Conservation (phyloP, 2,113 vertebrate genomes). For the Erinaceus europaeus region DNA sequence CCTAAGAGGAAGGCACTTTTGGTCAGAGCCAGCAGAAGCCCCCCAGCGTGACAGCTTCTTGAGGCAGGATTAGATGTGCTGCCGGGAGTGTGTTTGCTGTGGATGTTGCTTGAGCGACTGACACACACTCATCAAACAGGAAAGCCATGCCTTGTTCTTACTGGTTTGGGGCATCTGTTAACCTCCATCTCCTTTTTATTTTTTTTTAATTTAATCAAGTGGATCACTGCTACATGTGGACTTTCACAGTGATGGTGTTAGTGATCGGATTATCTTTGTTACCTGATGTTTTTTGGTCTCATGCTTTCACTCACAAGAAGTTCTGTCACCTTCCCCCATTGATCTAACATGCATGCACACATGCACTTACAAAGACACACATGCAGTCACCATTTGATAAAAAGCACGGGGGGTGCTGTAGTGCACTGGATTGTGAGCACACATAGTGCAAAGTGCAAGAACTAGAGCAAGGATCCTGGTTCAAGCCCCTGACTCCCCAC, state of each 20-base stretch:
- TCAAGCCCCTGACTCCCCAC: too few relatives aligned
- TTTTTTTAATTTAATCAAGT: background rate
- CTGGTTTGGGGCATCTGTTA: too few relatives aligned
- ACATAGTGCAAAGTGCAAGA: too few relatives aligned
- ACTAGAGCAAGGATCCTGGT: too few relatives aligned
- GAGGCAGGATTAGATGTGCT: background rate
- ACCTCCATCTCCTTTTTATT: too few relatives aligned
- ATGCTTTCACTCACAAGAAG: background rate
- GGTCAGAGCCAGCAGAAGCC: background rate
- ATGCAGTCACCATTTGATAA: too few relatives aligned
- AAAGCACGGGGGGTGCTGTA: too few relatives aligned
- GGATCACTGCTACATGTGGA: background rate
- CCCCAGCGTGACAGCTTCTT: background rate
- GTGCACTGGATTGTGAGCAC: too few relatives aligned
- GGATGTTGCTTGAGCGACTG: background rate
- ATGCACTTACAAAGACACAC: too few relatives aligned
- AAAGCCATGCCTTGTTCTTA: background rate
- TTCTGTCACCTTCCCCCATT: background rate
- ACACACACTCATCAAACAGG: background rate
- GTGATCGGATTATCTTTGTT: background rate
- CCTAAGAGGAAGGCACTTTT: background rate
- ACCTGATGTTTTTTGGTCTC: constrained; percentile 6
- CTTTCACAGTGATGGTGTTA: background rate
- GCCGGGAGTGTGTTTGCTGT: background rate
- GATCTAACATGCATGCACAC: background rate